Percentiles rank a stretch among this genome's conserved stretches.
These are phyloP conservation scores for Calliscelio sp. DNA, from an alignment of 2,888 invertebrate genomes.

Conservation along the genomic window DNA sequence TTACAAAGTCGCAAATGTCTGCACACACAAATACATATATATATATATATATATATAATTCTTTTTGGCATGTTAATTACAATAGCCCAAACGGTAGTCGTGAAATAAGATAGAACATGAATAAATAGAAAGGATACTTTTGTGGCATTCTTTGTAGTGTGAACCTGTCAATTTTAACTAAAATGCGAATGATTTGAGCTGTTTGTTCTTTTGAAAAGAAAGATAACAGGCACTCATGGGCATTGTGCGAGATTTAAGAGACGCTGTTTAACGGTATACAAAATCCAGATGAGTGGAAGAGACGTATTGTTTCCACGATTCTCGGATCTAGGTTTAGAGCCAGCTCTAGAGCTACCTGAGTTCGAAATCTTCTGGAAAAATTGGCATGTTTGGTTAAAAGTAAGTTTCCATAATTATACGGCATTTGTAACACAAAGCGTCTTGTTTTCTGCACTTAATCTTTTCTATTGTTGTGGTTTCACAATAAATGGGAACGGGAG, in stretches of 20 bases:
- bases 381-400: slow-evolving; percentile 58
- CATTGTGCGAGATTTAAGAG: slow-evolving; percentile 55
- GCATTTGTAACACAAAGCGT: slow-evolving; percentile 42
- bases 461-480: slow-evolving; percentile 31
- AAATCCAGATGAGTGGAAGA: slow-evolving; percentile 58
- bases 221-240: slow-evolving; percentile 55
- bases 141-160: slow-evolving; percentile 64
- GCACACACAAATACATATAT: no score
- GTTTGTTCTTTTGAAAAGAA: slow-evolving; percentile 53
- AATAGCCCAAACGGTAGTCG: slow-evolving; percentile 40
- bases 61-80: no score
- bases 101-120: slow-evolving; percentile 18
- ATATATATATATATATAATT: no score
- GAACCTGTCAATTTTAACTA: slow-evolving; percentile 67
- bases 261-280: slow-evolving; percentile 64
- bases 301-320: slow-evolving; percentile 65
- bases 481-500: slow-evolving; percentile 17
- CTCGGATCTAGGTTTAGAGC: slow-evolving; percentile 49
- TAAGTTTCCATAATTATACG: slow-evolving; percentile 57
- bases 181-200: slow-evolving; percentile 60
- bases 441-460: slow-evolving; percentile 39
- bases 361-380: slow-evolving; percentile 31
- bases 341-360: slow-evolving; percentile 58
- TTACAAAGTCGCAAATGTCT: no score
- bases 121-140: slow-evolving; percentile 29